phyloP scores from a whole-genome alignment of 1,140 invertebrate species.

The Conus betulinus region DNA sequence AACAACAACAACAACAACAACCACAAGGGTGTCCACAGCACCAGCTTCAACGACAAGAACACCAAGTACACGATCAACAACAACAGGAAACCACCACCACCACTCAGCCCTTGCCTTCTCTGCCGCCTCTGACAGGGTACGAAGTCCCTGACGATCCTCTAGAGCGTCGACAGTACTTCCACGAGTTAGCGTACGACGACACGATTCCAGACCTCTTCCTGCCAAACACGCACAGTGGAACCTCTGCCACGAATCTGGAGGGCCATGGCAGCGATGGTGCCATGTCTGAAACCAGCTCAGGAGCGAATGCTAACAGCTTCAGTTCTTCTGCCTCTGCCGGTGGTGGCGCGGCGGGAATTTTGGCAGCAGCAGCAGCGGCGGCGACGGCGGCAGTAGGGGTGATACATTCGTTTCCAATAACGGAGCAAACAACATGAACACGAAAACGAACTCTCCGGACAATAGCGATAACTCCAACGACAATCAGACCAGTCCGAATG shows the following conservation, averaged over 20 bases:
- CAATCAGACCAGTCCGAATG: neutral
- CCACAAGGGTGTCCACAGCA: neutral
- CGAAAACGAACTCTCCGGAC: neutral
- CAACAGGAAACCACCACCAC: neutral
- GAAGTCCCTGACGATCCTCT: neutral
- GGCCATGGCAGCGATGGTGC: neutral
- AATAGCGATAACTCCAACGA: neutral
- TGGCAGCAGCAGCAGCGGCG: neutral
- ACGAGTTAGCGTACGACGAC: neutral
- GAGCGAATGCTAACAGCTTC: neutral
- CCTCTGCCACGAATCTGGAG: neutral
- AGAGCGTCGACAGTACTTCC: constrained; percentile 4
- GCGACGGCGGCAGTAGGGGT: neutral
- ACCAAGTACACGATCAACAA: neutral
- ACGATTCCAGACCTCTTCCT: neutral
- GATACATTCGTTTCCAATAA: too few relatives aligned
- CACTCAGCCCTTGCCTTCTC: neutral
- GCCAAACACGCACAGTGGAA: neutral
- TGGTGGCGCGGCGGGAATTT: neutral
- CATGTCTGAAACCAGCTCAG: neutral
- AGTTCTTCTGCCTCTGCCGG: neutral
- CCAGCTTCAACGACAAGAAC: neutral
- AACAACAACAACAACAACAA: neutral
- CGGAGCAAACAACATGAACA: neutral
- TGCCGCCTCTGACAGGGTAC: constrained; percentile 8